These are phyloP conservation scores for Sminthurides bifidus DNA, from an alignment of 1,140 invertebrate species.

Conservation along the genomic window DNA sequence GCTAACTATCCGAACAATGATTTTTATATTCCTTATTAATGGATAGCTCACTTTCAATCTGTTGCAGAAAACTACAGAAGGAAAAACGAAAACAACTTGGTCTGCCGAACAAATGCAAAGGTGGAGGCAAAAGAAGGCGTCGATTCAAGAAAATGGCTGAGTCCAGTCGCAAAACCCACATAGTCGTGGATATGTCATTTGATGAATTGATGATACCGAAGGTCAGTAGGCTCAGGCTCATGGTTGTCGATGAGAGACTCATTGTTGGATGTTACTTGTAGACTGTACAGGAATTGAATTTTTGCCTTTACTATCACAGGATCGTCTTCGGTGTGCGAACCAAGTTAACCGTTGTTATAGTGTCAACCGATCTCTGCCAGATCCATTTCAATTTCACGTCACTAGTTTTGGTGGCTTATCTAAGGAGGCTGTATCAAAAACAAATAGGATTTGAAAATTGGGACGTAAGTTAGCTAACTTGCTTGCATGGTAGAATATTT, in stretches of 20 bases:
- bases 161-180: slow-evolving; percentile 55
- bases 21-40: too few relatives aligned
- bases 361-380: slow-evolving; percentile 65
- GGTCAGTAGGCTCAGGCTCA: slow-evolving; percentile 34
- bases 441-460: slow-evolving; percentile 84
- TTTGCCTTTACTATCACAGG: slow-evolving; percentile 38
- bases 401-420: slow-evolving; percentile 65
- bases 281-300: slow-evolving; percentile 15
- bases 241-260: slow-evolving; percentile 1
- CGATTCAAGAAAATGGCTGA: slow-evolving; percentile 50
- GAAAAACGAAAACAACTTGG: slow-evolving; percentile 36
- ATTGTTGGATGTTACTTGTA: slow-evolving; percentile 1
- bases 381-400: slow-evolving; percentile 78
- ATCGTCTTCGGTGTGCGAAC: slow-evolving; percentile 79
- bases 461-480: slow-evolving; percentile 57
- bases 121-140: slow-evolving; percentile 45
- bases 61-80: slow-evolving; percentile 48
- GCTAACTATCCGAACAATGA: too few relatives aligned
- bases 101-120: not conserved
- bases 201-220: slow-evolving; percentile 83
- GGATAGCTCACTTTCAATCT: too few relatives aligned
- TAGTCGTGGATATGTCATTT: slow-evolving; percentile 85
- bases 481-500: slow-evolving; percentile 12
- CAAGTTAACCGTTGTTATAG: slow-evolving; percentile 89
- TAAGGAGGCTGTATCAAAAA: slow-evolving; percentile 52